Evolutionary conservation across 2,797 vertebrate genomes (phyloP), one percentile per base, ranked within the genome.

Genomic region (Gadopsis marmoratus): DNA sequence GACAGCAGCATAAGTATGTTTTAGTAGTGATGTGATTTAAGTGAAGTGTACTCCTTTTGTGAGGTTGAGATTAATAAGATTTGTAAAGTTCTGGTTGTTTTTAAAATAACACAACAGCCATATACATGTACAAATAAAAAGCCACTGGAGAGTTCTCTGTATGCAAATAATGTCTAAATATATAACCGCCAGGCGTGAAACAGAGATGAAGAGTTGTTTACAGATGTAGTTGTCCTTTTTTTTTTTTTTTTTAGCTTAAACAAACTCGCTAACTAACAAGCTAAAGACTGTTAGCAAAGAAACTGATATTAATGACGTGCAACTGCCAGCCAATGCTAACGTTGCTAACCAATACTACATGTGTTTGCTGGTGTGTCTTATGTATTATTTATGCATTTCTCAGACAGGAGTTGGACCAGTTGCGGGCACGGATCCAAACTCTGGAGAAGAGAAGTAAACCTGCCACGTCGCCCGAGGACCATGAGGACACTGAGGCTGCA

Each of bases 391-490:
- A 3, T 17, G 43, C 77, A 43, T 85, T 76, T 79, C 21, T 14
- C 69, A 98, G 97, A 76, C 89, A 94, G 79, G 95, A 97, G 86
- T 82, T 96, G 63, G 90, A 93, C 11, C 85, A 79, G n/a, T 89
- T 97, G 77, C 82, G 50, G 69, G 68, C 51, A 62, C 96, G 89
- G 78, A 87, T 95, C 35, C 93, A 63, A 56, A 86, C 88, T 55
- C 68, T 96, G 83, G 95, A 96, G n/a, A 80, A 87, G 26, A 47
- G 53, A 72, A 41, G 43, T 48, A 71, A 86, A 70, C 14, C 58
- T n/a, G 68, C 68, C 9, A 17, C 81, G 5, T 17, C 31, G 4
- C 48, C 73, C 14, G 63, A 71, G 47, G 75, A 86, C 26, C 45
- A 93, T 12, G 91, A 95, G 76, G 74, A 88, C 29, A 73, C 91